Evolutionary conservation across 2,888 invertebrate species (phyloP).

Genomic region (Agrochola litura): DNA sequence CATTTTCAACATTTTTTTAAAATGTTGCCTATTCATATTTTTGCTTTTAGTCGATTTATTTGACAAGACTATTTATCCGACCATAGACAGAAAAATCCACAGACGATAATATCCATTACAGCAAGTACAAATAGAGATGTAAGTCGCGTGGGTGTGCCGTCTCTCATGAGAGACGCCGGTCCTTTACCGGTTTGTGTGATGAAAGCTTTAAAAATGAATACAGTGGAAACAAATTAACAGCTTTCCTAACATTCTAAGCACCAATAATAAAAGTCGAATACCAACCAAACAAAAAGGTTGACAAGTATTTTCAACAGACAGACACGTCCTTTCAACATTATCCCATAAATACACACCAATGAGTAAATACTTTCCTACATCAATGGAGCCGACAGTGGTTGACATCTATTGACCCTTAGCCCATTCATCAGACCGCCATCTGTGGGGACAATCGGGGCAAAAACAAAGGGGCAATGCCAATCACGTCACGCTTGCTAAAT

Average conservation of each 20-base stretch:
- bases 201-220: background rate
- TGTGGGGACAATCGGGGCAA: constrained; percentile 63
- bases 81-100: too few species aligned
- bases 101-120: too few species aligned
- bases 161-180: too few species aligned
- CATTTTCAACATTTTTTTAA: too few species aligned
- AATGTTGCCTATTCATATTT: too few species aligned
- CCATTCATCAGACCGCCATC: constrained; percentile 69
- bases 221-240: background rate
- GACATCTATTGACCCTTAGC: constrained; percentile 69
- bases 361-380: constrained; percentile 66
- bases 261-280: constrained; percentile 17
- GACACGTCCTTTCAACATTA: constrained; percentile 44
- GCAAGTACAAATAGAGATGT: too few species aligned
- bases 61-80: too few species aligned
- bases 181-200: too few species aligned
- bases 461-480: constrained; percentile 68
- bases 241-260: background rate
- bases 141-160: too few species aligned
- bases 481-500: constrained; percentile 56
- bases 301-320: constrained; percentile 42
- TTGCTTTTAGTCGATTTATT: too few species aligned
- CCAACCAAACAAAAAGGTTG: constrained; percentile 28
- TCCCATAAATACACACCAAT: constrained; percentile 61
- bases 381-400: constrained; percentile 66